Evolutionary conservation across 37 sponge, comb jelly and placozoan genomes (phyloP), one percentile per base, ranked within the genome.

Genomic region (Spongilla lacustris): DNA sequence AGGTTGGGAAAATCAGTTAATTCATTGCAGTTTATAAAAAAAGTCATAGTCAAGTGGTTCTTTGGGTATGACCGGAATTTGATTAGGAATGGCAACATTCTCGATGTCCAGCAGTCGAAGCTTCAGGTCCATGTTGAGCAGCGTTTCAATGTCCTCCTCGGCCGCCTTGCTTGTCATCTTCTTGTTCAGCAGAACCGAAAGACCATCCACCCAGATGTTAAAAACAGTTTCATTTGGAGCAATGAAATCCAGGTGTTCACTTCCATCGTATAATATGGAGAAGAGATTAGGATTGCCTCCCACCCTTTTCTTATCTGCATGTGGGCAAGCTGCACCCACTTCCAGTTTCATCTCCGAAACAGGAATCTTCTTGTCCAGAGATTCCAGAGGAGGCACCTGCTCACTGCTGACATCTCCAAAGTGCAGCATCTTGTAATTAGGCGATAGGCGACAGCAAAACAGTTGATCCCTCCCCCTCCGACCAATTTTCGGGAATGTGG

Each of bases 51-150:
- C 93, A 13, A 85, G 85, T 25, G 98, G 98, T 19, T 97, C 90
- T 31, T 93, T 92, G 5, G 98, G 98, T 21, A 95, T 93, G 24
- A 83, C 31, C 0, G 98, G 98, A 26, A 85, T 91, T 17, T 87
- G 76, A 50, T 81, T 86, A 10, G 98, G 98, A 73, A 97, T 95
- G 14, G 91, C 69, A 24, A 90, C 81, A 79, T 97, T 95, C 86
- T 97, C 98, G 13, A 97, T 79, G 71, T 95, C 98, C 8, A 97
- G 84, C 66, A 97, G 85, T 32, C 92, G 89, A 21, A 97, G 77
- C 67, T 95, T 97, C 88, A 97, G 86, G 69, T 97, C 98, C 98
- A 97, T 97, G 58, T 96, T 87, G 19, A 97, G 83, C 23, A 97
- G 92, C 1, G 96, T 95, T 36, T 97, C 93, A 26, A 97, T 21